These are phyloP conservation scores for Paraplagusia blochii DNA, from an alignment of 2,113 vertebrate species.

Conservation along the genomic window DNA sequence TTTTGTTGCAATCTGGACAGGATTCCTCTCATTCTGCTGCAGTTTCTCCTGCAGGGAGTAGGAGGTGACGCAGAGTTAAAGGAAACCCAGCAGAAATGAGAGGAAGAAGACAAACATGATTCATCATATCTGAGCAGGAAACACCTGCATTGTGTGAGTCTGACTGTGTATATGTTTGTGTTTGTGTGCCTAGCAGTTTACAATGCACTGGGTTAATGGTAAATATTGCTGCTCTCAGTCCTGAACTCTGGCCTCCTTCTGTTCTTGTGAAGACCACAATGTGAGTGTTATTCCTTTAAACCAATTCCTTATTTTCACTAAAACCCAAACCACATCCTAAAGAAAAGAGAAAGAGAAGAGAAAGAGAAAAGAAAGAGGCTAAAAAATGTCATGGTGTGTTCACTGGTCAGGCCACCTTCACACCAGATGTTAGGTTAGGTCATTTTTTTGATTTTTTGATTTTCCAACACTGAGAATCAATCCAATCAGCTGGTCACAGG, in stretches of 20 bases:
- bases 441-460: too few relatives aligned
- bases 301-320: too few relatives aligned
- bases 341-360: too few relatives aligned
- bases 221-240: conserved; percentile 10
- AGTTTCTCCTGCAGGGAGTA: conserved; percentile 27
- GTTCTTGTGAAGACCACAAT: neutral
- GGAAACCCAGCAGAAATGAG: conserved; percentile 53
- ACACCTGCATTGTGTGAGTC: conserved; percentile 54
- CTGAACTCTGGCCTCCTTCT: conserved; percentile 27
- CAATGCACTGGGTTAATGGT: conserved; percentile 1
- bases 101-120: conserved; percentile 58
- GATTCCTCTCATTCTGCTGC: conserved; percentile 7
- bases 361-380: neutral
- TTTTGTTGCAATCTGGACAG: conserved; percentile 28
- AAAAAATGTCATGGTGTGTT: too few relatives aligned
- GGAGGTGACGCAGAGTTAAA: conserved; percentile 36
- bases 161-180: conserved; percentile 5
- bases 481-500: too few relatives aligned
- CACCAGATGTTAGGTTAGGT: too few relatives aligned
- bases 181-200: conserved; percentile 13
- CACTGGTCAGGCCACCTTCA: too few relatives aligned
- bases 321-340: too few relatives aligned
- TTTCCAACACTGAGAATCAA: too few relatives aligned
- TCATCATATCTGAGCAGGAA: conserved; percentile 64
- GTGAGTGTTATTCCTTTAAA: too few relatives aligned